These are phyloP conservation scores for Masticophis lateralis DNA, from an alignment of 2,797 vertebrate species.

Conservation along the genomic window DNA sequence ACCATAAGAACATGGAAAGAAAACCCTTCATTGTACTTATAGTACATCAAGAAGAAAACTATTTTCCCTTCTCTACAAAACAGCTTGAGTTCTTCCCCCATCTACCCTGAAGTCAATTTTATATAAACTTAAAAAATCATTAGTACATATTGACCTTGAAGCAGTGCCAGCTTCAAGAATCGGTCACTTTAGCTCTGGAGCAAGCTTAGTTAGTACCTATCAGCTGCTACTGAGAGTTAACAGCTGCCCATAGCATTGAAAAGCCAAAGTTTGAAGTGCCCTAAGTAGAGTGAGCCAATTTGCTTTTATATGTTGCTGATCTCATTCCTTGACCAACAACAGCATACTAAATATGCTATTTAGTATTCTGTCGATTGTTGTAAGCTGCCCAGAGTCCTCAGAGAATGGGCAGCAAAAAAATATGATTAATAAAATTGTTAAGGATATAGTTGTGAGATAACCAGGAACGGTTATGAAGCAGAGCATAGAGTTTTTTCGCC, in stretches of 20 bases:
- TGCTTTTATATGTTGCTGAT: not conserved
- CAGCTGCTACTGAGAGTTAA: not conserved
- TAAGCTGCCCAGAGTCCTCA: no score
- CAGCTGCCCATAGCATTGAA: not conserved
- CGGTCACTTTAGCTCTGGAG: no score
- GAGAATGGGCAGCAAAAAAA: no score
- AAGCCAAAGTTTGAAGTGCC: not conserved
- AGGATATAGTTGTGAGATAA: no score
- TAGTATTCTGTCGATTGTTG: no score
- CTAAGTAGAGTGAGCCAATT: not conserved
- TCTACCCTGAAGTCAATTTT: not conserved
- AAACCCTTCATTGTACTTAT: not conserved
- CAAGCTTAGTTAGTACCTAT: no score
- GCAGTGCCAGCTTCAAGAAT: not conserved
- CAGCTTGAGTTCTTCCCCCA: not conserved
- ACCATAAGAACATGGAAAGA: not conserved
- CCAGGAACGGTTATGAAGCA: no score
- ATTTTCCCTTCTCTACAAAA: not conserved
- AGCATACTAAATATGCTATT: no score
- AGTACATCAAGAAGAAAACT: not conserved
- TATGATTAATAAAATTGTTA: no score
- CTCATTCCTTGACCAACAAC: not conserved
- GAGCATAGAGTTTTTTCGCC: no score
- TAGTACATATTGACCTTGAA: not conserved
- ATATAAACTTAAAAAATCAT: not conserved